These are phyloP conservation scores for Cryptotis parvus DNA, from an alignment of 2,113 vertebrate species.

Conservation along the genomic window DNA sequence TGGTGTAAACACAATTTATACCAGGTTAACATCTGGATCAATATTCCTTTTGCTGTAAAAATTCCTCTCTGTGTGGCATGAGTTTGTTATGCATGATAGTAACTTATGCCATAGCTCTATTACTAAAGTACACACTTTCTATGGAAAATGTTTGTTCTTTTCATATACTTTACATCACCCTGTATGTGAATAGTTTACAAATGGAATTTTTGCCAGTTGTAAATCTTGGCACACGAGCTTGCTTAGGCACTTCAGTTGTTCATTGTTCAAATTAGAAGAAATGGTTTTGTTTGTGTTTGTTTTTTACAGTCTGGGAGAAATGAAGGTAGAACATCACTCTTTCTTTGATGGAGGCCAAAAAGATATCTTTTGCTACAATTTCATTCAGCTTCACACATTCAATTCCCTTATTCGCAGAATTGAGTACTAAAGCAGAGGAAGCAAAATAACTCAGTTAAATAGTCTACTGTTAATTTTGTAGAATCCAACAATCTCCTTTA, in stretches of 20 bases:
- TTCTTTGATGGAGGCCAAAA: neutral
- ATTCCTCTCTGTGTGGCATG: neutral
- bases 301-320: neutral
- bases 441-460: neutral
- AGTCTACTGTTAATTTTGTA: slow-evolving; percentile 73
- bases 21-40: neutral
- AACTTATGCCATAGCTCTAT: neutral
- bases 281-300: neutral
- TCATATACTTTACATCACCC: neutral
- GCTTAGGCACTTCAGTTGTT: neutral
- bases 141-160: neutral
- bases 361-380: neutral
- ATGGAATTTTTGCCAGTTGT: neutral
- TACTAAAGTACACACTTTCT: neutral
- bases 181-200: neutral
- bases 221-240: neutral
- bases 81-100: neutral
- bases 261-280: neutral
- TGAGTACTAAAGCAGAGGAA: neutral
- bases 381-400: neutral
- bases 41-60: neutral
- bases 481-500: slow-evolving; percentile 59
- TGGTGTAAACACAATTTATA: neutral
- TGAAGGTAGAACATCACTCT: fast-evolving
- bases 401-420: neutral